Base-by-base conservation (phyloP, 1,140 invertebrate species). In the Apis dorsata region DNA sequence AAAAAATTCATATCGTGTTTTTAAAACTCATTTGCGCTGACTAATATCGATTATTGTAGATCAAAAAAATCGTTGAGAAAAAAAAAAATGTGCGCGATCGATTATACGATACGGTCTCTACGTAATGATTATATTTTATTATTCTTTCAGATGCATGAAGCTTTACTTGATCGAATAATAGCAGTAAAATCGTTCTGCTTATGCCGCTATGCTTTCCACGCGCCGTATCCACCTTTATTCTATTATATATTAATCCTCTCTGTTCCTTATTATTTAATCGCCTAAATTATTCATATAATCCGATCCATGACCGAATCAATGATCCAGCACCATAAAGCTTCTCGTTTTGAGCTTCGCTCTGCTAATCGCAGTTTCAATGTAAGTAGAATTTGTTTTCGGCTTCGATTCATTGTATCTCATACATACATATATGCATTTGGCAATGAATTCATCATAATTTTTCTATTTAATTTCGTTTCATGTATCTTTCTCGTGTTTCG, bases 121-220 rank as follows among this genome's bases (percentile, higher is more conserved):
- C 69, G 79, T 88, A 89, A 91, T 82, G 63, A 88, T 89, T 74
- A 90, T 82, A 90, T 92, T 92, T 93, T 91, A 90, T 91, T 90
- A 89, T 93, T 92, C 82, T 93, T 93, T 93, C 93, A 93, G 93
- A 93, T 93, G 92, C 92, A 93, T 93, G 91, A 93, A 90, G 92
- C 90, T 93, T 93, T 92, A 86, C 88, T 92, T 91, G 90, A 91
- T 89, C 85, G 78, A 91, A 90, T 91, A 91, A 91, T 90, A 91
- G 83, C 89, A 91, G 90, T 91, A 84, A 88, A 90, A 78, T 82
- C 89, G 92, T 92, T 77, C 88, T 83, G 90, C 92, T 92, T 93
- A 93, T 82, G 91, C 93, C 93, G 93, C 91, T 94, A 94, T 94
- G 93, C 93, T 94, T 94, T 93, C 86, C 84, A 92, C 89, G 88